phyloP scores from a whole-genome alignment of 2,888 invertebrate species.

The Aricia artaxerxes region DNA sequence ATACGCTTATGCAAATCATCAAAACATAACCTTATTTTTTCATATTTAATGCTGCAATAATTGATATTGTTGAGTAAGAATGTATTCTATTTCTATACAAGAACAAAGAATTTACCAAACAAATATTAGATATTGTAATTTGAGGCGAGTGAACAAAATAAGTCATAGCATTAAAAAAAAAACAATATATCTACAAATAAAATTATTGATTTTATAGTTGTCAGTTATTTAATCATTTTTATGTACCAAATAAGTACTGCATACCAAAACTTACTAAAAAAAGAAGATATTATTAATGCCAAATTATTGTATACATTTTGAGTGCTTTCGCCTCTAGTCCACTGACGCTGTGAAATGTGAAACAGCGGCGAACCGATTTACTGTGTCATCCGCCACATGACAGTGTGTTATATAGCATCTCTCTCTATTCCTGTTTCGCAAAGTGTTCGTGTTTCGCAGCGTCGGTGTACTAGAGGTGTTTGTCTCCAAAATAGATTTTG shows the following conservation, averaged over 20 bases:
- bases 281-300: not conserved
- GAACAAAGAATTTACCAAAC: not conserved
- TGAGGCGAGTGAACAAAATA: not conserved
- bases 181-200: not conserved
- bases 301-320: not conserved
- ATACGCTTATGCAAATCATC: not conserved
- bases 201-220: not conserved
- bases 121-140: not conserved
- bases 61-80: not conserved
- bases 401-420: no score
- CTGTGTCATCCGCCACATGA: no score
- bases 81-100: not conserved
- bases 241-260: not conserved
- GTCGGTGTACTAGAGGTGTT: no score
- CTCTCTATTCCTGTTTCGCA: no score
- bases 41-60: not conserved
- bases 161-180: not conserved
- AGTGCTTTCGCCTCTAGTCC: not conserved
- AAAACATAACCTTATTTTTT: conserved; percentile 9
- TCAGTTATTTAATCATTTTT: not conserved
- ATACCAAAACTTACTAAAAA: no score
- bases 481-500: not conserved
- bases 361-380: no score
- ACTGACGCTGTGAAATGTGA: no score
- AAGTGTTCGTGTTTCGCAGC: no score